Conservation (phyloP, 35 echinoderm and acorn worm genomes). For the Eucidaris tribuloides region DNA sequence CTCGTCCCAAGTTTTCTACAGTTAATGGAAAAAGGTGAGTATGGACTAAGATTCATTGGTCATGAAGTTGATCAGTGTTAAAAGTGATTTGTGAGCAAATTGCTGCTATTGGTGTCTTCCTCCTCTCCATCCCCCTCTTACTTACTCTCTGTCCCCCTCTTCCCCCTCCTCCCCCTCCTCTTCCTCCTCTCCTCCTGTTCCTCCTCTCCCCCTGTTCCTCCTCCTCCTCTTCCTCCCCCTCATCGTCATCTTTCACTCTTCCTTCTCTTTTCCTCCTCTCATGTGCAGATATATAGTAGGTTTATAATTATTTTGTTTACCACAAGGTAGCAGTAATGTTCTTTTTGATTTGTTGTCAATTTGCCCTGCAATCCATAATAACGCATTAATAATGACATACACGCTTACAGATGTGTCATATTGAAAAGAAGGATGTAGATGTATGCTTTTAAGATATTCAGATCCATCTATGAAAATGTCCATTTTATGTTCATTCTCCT, state of each 20-base stretch:
- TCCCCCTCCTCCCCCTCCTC: not conserved
- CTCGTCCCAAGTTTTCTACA: conserved; percentile 58
- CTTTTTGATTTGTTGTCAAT: too few species aligned
- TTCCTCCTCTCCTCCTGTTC: not conserved
- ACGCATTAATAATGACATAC: too few species aligned
- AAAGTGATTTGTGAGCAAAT: not conserved
- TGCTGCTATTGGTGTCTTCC: not conserved
- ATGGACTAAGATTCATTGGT: too few species aligned
- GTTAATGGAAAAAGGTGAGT: conserved; percentile 6
- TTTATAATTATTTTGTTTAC: too few species aligned
- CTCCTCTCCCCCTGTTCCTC: not conserved
- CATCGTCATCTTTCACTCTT: too few species aligned
- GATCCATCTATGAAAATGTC: not conserved
- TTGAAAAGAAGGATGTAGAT: not conserved
- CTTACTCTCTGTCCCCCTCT: not conserved
- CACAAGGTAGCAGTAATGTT: too few species aligned
- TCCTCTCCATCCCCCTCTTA: not conserved
- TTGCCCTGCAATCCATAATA: too few species aligned
- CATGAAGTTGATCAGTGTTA: too few species aligned
- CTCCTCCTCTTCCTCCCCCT: too few species aligned
- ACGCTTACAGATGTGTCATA: too few species aligned
- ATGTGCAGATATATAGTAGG: too few species aligned
- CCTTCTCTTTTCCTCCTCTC: too few species aligned
- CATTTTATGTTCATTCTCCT: not conserved
- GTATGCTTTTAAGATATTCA: not conserved